These are phyloP conservation scores for Spermophilus dauricus DNA, from an alignment of 2,113 vertebrate species.

Conservation along the genomic window DNA sequence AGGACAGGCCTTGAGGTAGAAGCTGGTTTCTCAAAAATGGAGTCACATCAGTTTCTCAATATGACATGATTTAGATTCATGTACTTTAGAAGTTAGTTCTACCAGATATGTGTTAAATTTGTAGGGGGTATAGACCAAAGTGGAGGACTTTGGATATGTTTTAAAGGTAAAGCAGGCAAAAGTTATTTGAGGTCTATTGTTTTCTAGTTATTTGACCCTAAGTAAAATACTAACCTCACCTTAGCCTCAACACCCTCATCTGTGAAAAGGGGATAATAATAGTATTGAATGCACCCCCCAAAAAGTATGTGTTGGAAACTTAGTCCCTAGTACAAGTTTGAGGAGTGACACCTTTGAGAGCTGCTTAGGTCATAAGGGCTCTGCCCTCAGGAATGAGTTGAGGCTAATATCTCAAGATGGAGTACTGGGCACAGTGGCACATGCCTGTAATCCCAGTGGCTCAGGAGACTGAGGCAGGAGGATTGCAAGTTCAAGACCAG, in stretches of 20 bases:
- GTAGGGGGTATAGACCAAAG: background rate
- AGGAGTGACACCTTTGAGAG: background rate
- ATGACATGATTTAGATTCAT: background rate
- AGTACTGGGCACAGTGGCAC: too few species aligned
- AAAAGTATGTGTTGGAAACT: background rate
- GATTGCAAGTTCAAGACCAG: too few species aligned
- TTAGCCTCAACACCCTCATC: background rate
- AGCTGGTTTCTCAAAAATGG: too few species aligned
- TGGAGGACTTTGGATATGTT: background rate
- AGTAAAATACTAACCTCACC: slow-evolving; percentile 16
- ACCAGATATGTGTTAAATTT: background rate
- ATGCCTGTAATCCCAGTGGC: too few species aligned
- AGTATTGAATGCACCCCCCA: background rate
- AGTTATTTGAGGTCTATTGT: background rate
- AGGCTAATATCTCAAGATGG: background rate
- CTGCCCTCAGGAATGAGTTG: background rate
- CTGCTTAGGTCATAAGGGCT: background rate
- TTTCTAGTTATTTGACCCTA: slow-evolving; percentile 34
- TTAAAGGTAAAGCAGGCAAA: slow-evolving; percentile 20
- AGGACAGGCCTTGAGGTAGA: too few species aligned
- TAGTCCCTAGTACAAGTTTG: background rate
- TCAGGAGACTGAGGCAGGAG: too few species aligned
- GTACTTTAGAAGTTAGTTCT: background rate
- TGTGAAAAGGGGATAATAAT: slow-evolving; percentile 11
- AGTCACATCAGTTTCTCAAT: too few species aligned